Evolutionary conservation across 2,797 vertebrate genomes (phyloP).

Genomic region (Cirrhinus molitorella): DNA sequence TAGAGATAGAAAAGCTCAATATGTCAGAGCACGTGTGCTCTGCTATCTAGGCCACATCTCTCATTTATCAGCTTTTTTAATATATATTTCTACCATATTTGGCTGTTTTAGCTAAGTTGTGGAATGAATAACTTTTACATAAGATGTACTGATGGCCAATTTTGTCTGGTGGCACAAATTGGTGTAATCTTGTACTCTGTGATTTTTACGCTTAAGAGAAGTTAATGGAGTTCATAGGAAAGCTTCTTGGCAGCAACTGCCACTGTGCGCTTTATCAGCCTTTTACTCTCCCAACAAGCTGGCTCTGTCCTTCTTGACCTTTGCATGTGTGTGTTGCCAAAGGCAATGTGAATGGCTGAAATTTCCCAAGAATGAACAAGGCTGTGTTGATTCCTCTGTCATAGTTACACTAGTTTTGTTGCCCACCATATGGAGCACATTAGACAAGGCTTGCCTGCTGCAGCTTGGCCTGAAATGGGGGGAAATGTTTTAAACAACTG

Average conservation of each 20-base stretch:
- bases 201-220: neutral
- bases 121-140: slow-evolving; percentile 14
- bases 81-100: neutral
- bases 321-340: slow-evolving; percentile 35
- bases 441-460: slow-evolving; percentile 67
- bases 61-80: neutral
- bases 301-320: slow-evolving; percentile 33
- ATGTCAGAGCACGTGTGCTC: neutral
- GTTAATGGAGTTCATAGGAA: neutral
- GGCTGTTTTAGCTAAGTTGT: slow-evolving; percentile 11
- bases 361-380: slow-evolving; percentile 39
- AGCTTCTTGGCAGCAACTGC: neutral
- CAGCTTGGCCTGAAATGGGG: slow-evolving; percentile 57
- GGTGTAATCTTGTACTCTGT: neutral
- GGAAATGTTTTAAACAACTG: slow-evolving; percentile 51
- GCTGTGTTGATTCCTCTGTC: slow-evolving; percentile 43
- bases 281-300: slow-evolving; percentile 20
- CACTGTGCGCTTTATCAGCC: neutral
- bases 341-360: slow-evolving; percentile 30
- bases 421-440: slow-evolving; percentile 75
- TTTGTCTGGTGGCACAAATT: slow-evolving; percentile 20
- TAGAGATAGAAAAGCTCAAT: neutral
- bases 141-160: slow-evolving; percentile 28
- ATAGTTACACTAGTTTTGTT: slow-evolving; percentile 26
- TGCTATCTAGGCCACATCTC: neutral